Evolutionary conservation across 2,113 vertebrate genomes (phyloP), one percentile per base, ranked within the genome.

Genomic region (Brachirus orientalis): DNA sequence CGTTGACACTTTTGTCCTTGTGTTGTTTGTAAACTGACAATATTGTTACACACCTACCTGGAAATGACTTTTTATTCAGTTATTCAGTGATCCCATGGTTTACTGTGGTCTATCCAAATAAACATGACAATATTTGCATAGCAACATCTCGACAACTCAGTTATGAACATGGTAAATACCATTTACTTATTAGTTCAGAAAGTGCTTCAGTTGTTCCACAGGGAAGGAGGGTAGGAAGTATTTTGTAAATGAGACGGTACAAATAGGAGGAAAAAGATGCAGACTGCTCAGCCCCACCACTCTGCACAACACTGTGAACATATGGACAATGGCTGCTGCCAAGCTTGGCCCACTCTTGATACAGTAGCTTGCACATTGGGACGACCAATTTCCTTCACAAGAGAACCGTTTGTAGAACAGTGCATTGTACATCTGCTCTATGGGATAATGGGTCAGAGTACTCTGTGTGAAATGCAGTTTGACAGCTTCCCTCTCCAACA

Each of bases 401-500:
- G 82, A 68, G 51, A 87, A 81, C 64, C 63, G 74, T 86, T 84
- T 88, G 82, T 74, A 71, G 45, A 17, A 1, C 46, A 48, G 46
- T 48, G 66, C 60, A 73, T 84, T 90, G 77, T 87, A 59, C 80
- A 81, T 80, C 81, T 77, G 80, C 55, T 84, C 82, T 77, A 72
- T 80, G 70, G 83, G 82, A 88, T 92, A 89, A 89, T 89, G 67
- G 82, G 69, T 87, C 79, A 79, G 81, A 86, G 82, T 75, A 71
- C 80, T 74, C 52, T 67, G 82, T 85, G 84, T 89, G 86, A 89
- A 88, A 90, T 86, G 81, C 72, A 81, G 71, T 86, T 83, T 89
- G 89, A 92, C 87, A 88, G 87, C 82, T 80, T 88, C 64, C 63
- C 73, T 64, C 59, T 82, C 80, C 77, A 78, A 82, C 70, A 74